Evolutionary conservation across 2,113 vertebrate species (phyloP).

Genomic region (Cricetomys ansorgei): DNA sequence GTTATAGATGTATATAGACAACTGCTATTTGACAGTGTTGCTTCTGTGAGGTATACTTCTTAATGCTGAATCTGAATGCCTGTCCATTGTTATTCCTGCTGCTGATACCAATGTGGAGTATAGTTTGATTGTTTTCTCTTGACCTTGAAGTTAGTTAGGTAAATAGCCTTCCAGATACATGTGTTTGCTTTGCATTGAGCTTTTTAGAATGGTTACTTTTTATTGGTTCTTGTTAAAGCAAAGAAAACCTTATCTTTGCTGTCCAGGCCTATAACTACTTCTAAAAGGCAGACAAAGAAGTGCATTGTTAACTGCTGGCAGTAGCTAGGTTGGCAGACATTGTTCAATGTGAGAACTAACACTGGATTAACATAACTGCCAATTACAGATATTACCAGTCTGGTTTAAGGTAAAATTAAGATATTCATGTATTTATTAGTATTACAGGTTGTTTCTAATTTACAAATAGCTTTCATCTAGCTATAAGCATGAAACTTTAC

Average conservation of each 20-base stretch:
- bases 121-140: constrained; percentile 31
- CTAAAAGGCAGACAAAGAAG: constrained; percentile 49
- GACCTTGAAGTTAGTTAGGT: constrained; percentile 52
- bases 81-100: neutral
- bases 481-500: constrained; percentile 29
- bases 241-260: constrained; percentile 65
- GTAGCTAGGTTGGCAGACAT: constrained; percentile 29
- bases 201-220: constrained; percentile 65
- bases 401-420: constrained; percentile 61
- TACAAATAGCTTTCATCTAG: constrained; percentile 5
- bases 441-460: neutral
- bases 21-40: neutral
- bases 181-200: constrained; percentile 32
- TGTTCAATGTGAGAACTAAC: neutral
- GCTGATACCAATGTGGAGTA: neutral
- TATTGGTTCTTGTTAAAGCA: constrained; percentile 63
- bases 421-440: constrained; percentile 50
- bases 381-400: constrained; percentile 34
- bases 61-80: neutral
- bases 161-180: constrained; percentile 47
- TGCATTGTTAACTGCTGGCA: constrained; percentile 52
- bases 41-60: neutral
- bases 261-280: constrained; percentile 14
- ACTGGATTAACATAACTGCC: constrained; percentile 15
- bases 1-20: constrained; percentile 42